Base-by-base conservation (phyloP, 2,797 vertebrate genomes). In the Melanotaenia maccullochi region DNA sequence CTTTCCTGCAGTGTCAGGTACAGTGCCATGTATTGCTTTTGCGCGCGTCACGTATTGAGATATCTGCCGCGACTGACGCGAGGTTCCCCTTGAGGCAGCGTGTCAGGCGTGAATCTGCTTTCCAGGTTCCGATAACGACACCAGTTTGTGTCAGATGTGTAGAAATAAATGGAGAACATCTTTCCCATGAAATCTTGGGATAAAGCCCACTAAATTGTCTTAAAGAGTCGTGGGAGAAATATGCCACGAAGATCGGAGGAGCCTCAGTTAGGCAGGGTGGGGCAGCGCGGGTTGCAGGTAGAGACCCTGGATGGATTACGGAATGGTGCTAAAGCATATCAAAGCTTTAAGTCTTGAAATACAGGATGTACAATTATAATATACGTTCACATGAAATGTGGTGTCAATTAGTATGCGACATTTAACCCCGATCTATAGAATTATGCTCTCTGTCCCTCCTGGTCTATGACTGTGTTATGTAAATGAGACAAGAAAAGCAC, bases 231-330 rank as follows among this genome's bases (percentile, higher is more conserved):
- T 22, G 14, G 3, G 20, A 4, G 35, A 59, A 59, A 68, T 60
- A 59, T 3, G 9, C 1, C 58, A 61, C 12, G 1, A 16, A 72
- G 69, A 70, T 54, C 24, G 16, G 55, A 68, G 51, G 14, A 73
- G 72, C 47, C 36, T 73, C 38, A 13, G 42, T 28, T 75, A 71
- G 16, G 5, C 62, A 60, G 88, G 90, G 91, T 79, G 89, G 82
- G 91, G 91, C 86, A 55, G 36, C 59, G 57, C 71, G 62, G 67
- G 57, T 9, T 85, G 84, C 81, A 90, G 82, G 84, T 81, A 65
- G n/a, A 73, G 49, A 33, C 49, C 36, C 57, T 59, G 38, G 60
- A 1, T 49, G 16, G 20, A 52, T 35, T 56, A 14, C 30, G 42
- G 55, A 28, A 1, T 30, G 61, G 32, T 58, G 76, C 73, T 75